Evolutionary conservation across 2,797 vertebrate genomes (phyloP), one percentile per base, ranked within the genome.

Genomic region (Anguilla anguilla): DNA sequence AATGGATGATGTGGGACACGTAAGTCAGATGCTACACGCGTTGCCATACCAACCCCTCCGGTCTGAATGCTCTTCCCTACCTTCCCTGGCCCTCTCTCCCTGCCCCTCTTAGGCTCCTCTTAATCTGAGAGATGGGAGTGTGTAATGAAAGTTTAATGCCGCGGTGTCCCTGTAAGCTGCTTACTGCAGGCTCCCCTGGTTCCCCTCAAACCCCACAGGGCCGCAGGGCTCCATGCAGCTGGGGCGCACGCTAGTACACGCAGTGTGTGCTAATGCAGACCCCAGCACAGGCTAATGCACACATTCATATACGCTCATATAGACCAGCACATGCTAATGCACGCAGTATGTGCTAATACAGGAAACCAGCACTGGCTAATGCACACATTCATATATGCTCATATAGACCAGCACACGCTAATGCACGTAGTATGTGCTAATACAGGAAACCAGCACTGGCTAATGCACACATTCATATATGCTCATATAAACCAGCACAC

Each of bases 61-160:
- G 17, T 46, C 79, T 22, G 79, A n/a, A 10, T n/a, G 5, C 82
- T 31, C 82, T 17, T 55, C 15, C 3, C 28, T 57, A 13, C 57
- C 53, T 28, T 39, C 1, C 9, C 19, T 13, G 5, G 43, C 4
- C 51, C 51, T n/a, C 43, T 49, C 31, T 64, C 55, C 6, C 55
- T 28, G 53, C 17, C 6, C 15, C 15, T 17, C 84, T 61, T 15
- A 5, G 17, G 25, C 55, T 43, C 59, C 31, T 28, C n/a, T 46
- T 57, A 43, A 49, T 81, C 17, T 81, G 77, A 49, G 17, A 39
- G 84, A 35, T 43, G 57, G 35, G 57, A 39, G 51, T 39, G 17
- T 9, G 39, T 39, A 2, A 25, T 85, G 59, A 43, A 85, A 85
- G 22, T 64, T 85, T 85, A 61, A 85, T 85, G 84, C 55, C 11